Base-by-base conservation (phyloP, 2,113 vertebrate genomes). In the Zeus faber region DNA sequence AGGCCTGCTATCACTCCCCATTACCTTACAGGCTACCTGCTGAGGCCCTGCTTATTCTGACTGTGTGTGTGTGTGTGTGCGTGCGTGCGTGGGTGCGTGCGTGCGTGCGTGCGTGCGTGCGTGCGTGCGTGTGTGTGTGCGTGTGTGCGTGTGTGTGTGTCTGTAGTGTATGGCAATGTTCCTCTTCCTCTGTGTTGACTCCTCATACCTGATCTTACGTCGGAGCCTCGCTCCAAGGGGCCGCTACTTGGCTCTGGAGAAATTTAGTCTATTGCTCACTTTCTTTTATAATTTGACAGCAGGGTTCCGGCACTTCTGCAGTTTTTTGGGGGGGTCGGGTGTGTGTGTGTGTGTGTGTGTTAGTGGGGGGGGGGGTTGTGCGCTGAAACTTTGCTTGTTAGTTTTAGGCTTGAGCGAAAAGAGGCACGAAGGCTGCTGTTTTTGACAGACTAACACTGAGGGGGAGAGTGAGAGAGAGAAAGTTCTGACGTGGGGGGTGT, bases 331-430 rank as follows among this genome's bases (percentile, higher is more conserved):
- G n/a, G n/a, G n/a, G n/a, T n/a, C n/a, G n/a, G n/a, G n/a, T n/a
- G n/a, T n/a, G n/a, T n/a, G n/a, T n/a, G n/a, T n/a, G n/a, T n/a
- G n/a, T n/a, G n/a, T n/a, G n/a, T n/a, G n/a, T n/a, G n/a, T n/a
- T n/a, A n/a, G n/a, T n/a, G n/a, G n/a, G n/a, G n/a, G n/a, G n/a
- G n/a, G n/a, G n/a, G n/a, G n/a, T n/a, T n/a, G n/a, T n/a, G n/a
- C n/a, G n/a, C n/a, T 65, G 64, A 78, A 81, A 82, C 72, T 81
- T 81, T 79, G 72, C 77, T 86, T 74, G 73, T 84, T 84, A 81
- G 79, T 77, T 82, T 70, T 58, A 52, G 65, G 64, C 67, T 76
- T 41, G 53, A 65, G 49, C 63, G 58, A 74, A 75, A 79, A 76
- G 61, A 84, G 71, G 76, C 59, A 74, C 56, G 11, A 58, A n/a